Base-by-base conservation (phyloP, 2,113 vertebrate species). In the Pelobates fuscus region DNA sequence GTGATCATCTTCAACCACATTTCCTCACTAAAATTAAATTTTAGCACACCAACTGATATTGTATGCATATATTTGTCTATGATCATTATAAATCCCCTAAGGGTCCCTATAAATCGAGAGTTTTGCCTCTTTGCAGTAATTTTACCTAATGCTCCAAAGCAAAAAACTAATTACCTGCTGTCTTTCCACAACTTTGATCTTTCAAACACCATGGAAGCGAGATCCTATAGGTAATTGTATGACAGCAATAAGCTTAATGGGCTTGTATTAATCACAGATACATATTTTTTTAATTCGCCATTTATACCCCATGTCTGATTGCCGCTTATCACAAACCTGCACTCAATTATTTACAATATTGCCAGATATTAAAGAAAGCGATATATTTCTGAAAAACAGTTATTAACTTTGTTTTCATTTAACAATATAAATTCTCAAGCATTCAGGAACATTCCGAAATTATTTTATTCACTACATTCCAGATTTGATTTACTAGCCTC, bases 1-100 rank as follows among this genome's bases (percentile, higher is more conserved):
- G 92, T 90, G 89, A 94, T 94, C 90, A 93, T 89, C 86, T 87
- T 86, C 91, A 91, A 91, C 94, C 88, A 89, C 90, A 91, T 94
- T 93, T 90, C 83, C 83, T 92, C 91, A 85, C 30, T 84, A 89
- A 93, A 91, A 92, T 92, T 90, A 91, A 90, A 94, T 89, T 92
- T 89, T 86, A 85, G 85, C 89, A 90, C 87, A 93, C 93, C 89
- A 91, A 86, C 88, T 89, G 89, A 89, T 93, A 92, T 91, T 91
- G 87, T 83, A 88, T 89, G 90, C 88, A 91, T 87, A 92, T 89
- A 92, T 93, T 92, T 92, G 90, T 93, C 91, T 91, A 91, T 89
- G 86, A 81, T 93, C 91, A 92, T 93, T 90, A 93, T 84, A 91
- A 87, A 93, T 89, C 90, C 92, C 92, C 91, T 87, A 88, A 91